phyloP scores from a whole-genome alignment of 2,113 vertebrate species.

The Miniopterus natalensis region DNA sequence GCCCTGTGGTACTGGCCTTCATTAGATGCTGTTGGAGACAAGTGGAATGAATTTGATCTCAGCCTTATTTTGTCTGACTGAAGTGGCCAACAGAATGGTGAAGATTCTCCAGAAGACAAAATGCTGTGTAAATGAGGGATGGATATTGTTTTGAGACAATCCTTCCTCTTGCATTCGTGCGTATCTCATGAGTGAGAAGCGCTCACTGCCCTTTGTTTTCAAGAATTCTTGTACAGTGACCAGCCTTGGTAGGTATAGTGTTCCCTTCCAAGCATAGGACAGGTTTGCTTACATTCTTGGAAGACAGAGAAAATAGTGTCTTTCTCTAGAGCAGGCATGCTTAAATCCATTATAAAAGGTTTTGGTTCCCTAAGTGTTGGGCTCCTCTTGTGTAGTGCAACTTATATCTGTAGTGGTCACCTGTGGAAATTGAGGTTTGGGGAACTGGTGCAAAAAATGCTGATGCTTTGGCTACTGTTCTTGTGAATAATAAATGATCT shows the following conservation, averaged over 20 bases:
- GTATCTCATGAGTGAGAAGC: background rate
- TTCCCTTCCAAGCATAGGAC: background rate
- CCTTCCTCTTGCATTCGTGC: background rate
- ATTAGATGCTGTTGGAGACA: conserved; percentile 14
- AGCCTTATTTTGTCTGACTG: background rate
- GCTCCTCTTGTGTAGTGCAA: background rate
- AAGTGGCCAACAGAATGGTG: background rate
- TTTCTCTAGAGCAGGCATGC: background rate
- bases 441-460: conserved; percentile 27
- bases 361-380: background rate
- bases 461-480: background rate
- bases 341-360: conserved; percentile 6
- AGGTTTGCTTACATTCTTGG: background rate
- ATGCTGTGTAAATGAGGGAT: background rate
- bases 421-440: background rate
- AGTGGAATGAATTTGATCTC: background rate
- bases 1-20: background rate
- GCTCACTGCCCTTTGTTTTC: background rate
- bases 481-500: background rate
- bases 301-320: background rate
- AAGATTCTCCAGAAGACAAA: background rate
- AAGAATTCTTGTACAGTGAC: background rate
- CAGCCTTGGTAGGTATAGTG: background rate
- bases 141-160: background rate
- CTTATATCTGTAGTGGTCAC: background rate